Conservation (phyloP, 2,113 vertebrate species). For the Aldabrachelys gigantea region DNA sequence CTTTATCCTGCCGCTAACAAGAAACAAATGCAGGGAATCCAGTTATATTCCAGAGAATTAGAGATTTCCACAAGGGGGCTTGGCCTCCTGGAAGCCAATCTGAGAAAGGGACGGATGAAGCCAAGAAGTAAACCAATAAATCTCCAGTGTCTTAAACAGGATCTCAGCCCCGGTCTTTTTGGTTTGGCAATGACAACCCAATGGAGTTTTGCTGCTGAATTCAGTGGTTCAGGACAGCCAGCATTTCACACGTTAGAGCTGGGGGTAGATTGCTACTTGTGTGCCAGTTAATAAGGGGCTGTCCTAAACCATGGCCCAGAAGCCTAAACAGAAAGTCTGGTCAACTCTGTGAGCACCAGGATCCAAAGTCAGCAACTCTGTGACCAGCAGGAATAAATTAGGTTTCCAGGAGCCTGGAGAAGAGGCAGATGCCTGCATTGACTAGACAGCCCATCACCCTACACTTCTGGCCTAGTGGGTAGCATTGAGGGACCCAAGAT, state of each 20-base stretch:
- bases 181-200: not conserved
- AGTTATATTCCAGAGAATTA: not conserved
- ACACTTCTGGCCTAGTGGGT: not conserved
- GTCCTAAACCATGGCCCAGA: not conserved
- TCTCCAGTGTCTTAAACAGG: not conserved
- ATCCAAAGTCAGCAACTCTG: not conserved
- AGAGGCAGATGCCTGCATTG: not conserved
- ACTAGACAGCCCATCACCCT: not conserved
- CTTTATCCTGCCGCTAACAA: slow-evolving; percentile 49
- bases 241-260: not conserved
- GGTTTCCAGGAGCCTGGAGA: not conserved
- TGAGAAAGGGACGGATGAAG: not conserved
- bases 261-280: not conserved
- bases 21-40: not conserved
- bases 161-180: not conserved
- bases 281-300: not conserved
- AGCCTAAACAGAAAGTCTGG: not conserved
- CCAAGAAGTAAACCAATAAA: not conserved
- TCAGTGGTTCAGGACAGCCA: not conserved
- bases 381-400: not conserved
- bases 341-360: not conserved
- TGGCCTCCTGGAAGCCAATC: not conserved
- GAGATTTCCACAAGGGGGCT: not conserved
- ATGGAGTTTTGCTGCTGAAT: not conserved
- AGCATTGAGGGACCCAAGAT: not conserved